A percentile compares a stretch with the other conserved stretches of the same genome.
Conservation (phyloP, 2,797 vertebrate genomes). For the Diglossa cyanea region DNA sequence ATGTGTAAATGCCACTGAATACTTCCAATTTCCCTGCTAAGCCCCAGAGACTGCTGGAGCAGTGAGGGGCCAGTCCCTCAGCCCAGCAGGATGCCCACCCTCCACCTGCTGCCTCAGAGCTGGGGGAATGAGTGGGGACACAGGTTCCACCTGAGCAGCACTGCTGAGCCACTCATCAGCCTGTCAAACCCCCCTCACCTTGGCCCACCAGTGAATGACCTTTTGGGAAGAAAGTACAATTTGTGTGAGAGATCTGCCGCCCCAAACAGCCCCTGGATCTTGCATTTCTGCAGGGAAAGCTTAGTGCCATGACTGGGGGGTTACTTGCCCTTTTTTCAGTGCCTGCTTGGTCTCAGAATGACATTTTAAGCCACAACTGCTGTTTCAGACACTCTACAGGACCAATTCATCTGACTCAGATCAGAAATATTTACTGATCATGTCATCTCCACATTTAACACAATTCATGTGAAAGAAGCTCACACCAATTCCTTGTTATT, state of each 20-base stretch:
- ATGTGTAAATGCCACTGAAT: background rate
- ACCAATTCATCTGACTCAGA: background rate
- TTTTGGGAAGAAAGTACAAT: background rate
- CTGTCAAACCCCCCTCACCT: background rate
- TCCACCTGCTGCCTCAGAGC: background rate
- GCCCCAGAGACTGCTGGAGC: fast-evolving
- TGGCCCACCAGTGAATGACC: background rate
- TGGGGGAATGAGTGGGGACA: fast-evolving
- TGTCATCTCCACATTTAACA: background rate
- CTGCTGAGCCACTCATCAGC: background rate
- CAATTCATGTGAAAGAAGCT: background rate
- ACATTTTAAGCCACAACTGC: background rate
- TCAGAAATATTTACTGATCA: background rate
- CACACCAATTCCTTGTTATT: background rate
- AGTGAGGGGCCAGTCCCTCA: background rate
- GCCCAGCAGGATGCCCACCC: background rate
- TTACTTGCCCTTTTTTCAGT: background rate
- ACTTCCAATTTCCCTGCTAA: background rate
- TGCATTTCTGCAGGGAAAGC: background rate
- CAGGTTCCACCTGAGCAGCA: background rate
- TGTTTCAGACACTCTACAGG: background rate
- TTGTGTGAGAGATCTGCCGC: background rate
- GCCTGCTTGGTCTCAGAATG: background rate
- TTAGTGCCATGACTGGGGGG: background rate
- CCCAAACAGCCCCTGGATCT: background rate